phyloP scores from a whole-genome alignment of 2,888 invertebrate species.

The Sphaeridia pumilis region DNA sequence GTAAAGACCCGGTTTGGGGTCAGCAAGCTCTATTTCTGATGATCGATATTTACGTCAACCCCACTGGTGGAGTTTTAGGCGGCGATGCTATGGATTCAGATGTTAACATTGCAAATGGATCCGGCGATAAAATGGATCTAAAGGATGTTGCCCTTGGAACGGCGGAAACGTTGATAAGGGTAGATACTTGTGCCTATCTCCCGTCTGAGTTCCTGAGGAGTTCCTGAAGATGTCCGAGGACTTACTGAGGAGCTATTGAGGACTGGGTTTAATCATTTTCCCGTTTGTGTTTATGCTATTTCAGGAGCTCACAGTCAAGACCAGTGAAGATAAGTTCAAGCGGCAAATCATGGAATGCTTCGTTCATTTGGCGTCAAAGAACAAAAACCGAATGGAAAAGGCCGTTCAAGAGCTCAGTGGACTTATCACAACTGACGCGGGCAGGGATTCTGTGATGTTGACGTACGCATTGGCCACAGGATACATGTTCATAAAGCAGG shows the following conservation, averaged over 20 bases:
- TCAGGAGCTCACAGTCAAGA: conserved; percentile 67
- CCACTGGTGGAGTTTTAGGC: conserved; percentile 42
- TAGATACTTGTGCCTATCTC: neutral
- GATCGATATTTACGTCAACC: conserved; percentile 79
- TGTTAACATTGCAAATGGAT: conserved; percentile 23
- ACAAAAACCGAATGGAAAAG: conserved; percentile 69
- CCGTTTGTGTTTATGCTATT: conserved; percentile 65
- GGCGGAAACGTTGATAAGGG: conserved; percentile 29
- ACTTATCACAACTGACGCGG: conserved; percentile 57
- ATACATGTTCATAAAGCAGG: conserved; percentile 71
- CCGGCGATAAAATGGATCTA: conserved; percentile 19
- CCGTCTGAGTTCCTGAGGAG: neutral
- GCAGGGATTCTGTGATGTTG: conserved; percentile 64
- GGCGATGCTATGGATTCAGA: conserved; percentile 26
- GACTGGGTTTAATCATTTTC: too few relatives aligned
- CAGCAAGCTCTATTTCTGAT: conserved; percentile 68
- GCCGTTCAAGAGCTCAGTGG: conserved; percentile 67
- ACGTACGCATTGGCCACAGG: conserved; percentile 74
- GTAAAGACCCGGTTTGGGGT: conserved; percentile 67
- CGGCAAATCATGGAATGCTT: conserved; percentile 58
- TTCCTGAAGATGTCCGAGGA: neutral
- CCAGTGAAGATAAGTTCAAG: conserved; percentile 47
- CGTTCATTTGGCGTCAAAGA: conserved; percentile 67
- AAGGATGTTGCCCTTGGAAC: conserved; percentile 27
- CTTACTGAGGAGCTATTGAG: neutral